Base-by-base conservation (phyloP, 2,888 invertebrate species). In the Petrophora chlorosata region DNA sequence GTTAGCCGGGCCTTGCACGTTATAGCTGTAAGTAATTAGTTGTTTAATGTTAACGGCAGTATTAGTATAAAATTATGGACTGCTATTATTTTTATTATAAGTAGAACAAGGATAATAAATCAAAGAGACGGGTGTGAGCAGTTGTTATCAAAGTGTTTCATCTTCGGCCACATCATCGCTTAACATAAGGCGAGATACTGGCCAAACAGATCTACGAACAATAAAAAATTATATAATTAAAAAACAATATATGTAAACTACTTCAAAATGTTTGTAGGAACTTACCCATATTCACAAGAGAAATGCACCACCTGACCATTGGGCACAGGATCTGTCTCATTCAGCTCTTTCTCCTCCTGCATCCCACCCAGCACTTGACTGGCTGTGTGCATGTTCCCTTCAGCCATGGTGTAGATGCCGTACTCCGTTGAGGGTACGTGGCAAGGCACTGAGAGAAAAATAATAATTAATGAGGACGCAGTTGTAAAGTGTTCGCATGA, bases 261-360 rank as follows among this genome's bases (percentile, higher is more conserved):
- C n/a, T n/a, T n/a, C n/a, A n/a, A n/a, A n/a, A n/a, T n/a, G n/a
- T n/a, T 22, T 14, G 2, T 2, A 0, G 13, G 10, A 25, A 57
- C 83, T 70, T 56, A 95, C 63, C 96, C 96, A 56, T 93, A 92
- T 69, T 93, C 91, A 74, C 97, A 97, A 28, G 94, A 93, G 70
- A 96, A 94, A 41, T 94, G 94, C 0, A 96, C 93, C 3, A 94
- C 93, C 70, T 95, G 94, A 9, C 94, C 94, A 61, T 95, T 95
- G 2, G 90, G 88, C 0, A 94, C 90, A 1, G 92, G 92, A 5
- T 91, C 87, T 0, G 92, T 92, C 48, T 92, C 92, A 54, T 93
- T 92, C 14, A 93, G 69, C 19, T 91, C 89, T 53, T 79, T 85
- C 46, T 92, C 92, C 5, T 92, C 91, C 71, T 85, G 70, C 48